phyloP scores from a whole-genome alignment of 2,888 invertebrate species.

The Drosophila lacicola region DNA sequence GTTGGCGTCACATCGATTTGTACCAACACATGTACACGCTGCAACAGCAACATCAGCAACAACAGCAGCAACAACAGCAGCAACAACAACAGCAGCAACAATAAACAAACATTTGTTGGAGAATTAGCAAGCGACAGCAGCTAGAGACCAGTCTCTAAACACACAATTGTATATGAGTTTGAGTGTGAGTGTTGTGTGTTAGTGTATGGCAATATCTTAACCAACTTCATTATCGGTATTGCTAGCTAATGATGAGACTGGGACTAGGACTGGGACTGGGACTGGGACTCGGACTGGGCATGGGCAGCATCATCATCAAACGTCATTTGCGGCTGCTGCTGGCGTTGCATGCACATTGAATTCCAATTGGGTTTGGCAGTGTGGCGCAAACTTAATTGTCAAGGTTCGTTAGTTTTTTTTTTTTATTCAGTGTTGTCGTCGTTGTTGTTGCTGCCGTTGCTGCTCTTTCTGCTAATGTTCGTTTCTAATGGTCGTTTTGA shows the following conservation, averaged over 20 bases:
- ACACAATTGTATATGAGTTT: slow-evolving; percentile 11
- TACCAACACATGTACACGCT: slow-evolving; percentile 75
- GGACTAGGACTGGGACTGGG: slow-evolving; percentile 4
- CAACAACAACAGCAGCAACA: slow-evolving; percentile 12
- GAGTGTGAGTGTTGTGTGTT: slow-evolving; percentile 9
- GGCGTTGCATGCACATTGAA: slow-evolving; percentile 75
- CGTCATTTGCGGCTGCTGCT: slow-evolving; percentile 67
- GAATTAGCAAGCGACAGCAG: slow-evolving; percentile 69
- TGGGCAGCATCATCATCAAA: slow-evolving; percentile 68
- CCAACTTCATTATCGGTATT: slow-evolving; percentile 66
- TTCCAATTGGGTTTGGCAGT: slow-evolving; percentile 78
- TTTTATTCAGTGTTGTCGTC: slow-evolving; percentile 35
- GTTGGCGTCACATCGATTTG: slow-evolving; percentile 72
- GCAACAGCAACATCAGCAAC: slow-evolving; percentile 36
- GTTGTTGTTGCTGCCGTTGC: slow-evolving; percentile 13
- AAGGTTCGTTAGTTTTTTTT: slow-evolving; percentile 77
- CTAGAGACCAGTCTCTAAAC: slow-evolving; percentile 37
- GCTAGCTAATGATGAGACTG: slow-evolving; percentile 50
- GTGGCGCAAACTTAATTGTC: slow-evolving; percentile 78
- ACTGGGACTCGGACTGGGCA: slow-evolving; percentile 12
- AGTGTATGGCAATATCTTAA: slow-evolving; percentile 48
- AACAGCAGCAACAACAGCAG: slow-evolving; percentile 7
- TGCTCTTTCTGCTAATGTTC: slow-evolving; percentile 69
- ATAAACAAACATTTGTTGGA: slow-evolving; percentile 75
- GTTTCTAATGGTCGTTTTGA: slow-evolving; percentile 77